Evolutionary conservation across 30 jellyfish, hydroid and myxozoan species (phyloP).

Genomic region (Aurelia aurita complex sp. Pacific): DNA sequence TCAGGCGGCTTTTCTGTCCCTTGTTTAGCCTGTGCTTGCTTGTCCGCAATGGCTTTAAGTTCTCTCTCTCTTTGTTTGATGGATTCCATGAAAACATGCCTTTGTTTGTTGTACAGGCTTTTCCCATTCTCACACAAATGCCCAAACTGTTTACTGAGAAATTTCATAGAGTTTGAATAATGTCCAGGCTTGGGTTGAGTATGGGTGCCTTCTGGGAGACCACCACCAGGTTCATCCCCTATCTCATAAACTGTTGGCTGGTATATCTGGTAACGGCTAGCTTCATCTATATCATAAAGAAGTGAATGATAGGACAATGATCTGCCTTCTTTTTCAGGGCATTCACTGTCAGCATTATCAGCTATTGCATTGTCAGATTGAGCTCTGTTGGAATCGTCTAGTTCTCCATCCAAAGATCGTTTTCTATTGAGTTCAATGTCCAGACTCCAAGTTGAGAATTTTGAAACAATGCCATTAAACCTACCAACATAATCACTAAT

Average conservation of each 20-base stretch:
- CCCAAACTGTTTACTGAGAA: conserved; percentile 55
- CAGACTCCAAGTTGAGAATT: conserved; percentile 72
- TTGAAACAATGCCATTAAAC: conserved; percentile 62
- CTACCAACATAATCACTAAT: conserved; percentile 55
- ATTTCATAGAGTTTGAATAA: conserved; percentile 55
- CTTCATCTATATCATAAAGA: conserved; percentile 87
- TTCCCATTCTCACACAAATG: conserved; percentile 59
- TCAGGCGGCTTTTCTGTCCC: conserved; percentile 27
- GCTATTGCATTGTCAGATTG: conserved; percentile 49
- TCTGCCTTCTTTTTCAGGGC: conserved; percentile 25
- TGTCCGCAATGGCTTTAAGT: conserved; percentile 66
- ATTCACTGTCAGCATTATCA: background rate
- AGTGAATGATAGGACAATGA: conserved; percentile 83
- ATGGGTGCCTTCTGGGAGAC: background rate
- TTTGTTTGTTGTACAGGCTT: conserved; percentile 34
- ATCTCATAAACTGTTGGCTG: conserved; percentile 96
- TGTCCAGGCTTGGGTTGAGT: conserved; percentile 19
- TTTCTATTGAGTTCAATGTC: conserved; percentile 54
- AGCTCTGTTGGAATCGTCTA: conserved; percentile 44
- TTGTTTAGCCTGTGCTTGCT: conserved; percentile 47
- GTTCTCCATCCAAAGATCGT: conserved; percentile 36
- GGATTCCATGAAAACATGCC: conserved; percentile 47
- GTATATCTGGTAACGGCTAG: conserved; percentile 82
- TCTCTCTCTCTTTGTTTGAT: conserved; percentile 61
- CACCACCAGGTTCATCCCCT: conserved; percentile 47